Base-by-base conservation (phyloP, 2,113 vertebrate species). In the Tinamus guttatus region DNA sequence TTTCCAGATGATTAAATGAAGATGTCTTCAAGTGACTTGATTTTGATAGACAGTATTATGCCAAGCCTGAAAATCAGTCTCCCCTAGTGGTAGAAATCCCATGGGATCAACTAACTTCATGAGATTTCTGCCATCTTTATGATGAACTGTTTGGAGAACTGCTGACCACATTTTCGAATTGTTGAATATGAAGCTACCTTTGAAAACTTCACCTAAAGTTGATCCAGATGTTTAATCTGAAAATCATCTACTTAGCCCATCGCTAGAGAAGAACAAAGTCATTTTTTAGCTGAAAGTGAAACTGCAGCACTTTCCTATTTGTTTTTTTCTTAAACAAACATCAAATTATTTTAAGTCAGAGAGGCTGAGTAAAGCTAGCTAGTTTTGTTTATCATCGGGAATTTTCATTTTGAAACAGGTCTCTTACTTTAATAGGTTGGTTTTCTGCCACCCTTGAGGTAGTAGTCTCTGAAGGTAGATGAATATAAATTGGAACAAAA, bases 1-100 rank as follows among this genome's bases (percentile, higher is more conserved):
- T 77, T 94, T 90, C 32, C 43, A 81, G 36, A 45, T 87, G 40
- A 86, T 81, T 84, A 79, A 85, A 87, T 70, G 74, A 92, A 85
- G 62, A 76, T 76, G 18, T 67, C 54, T 93, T 90, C 74, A 80
- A 79, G 36, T 76, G 81, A 60, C 36, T 36, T 71, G 34, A 71
- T 90, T 91, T 78, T 83, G 36, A 83, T 9, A 80, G 41, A 36
- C 0, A 1, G 36, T 43, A 80, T 52, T 89, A 81, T 92, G 64
- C 9, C 20, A 79, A 81, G 20, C 16, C 81, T 77, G 79, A 81
- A 87, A 95, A 89, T 60, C 79, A 81, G 74, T 68, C 10, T 88
- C 15, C 30, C 7, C 54, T 81, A 69, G n/a, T 52, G 43, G 40
- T 73, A n/a, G 62, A 93, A 95, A 90, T 51, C 17, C 25, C n/a